Conservation (phyloP, 2,888 invertebrate genomes). For the Autographa pulchrina region DNA sequence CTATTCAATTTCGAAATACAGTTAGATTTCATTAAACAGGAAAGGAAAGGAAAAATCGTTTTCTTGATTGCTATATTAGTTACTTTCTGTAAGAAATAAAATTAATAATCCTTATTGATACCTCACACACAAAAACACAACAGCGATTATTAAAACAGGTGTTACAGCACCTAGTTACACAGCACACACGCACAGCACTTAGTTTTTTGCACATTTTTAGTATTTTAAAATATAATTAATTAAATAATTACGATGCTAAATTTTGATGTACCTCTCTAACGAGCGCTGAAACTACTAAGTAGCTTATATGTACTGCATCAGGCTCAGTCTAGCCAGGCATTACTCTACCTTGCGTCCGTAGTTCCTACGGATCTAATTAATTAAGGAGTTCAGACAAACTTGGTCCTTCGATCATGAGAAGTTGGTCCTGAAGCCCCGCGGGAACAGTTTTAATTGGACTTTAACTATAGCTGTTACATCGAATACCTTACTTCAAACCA, state of each 20-base stretch:
- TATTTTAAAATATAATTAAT: too few relatives aligned
- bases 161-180: too few relatives aligned
- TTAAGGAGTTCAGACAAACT: not conserved
- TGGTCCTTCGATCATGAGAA: not conserved
- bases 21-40: not conserved
- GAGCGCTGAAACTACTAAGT: not conserved
- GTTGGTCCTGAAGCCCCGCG: not conserved
- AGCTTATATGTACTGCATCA: not conserved
- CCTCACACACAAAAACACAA: too few relatives aligned
- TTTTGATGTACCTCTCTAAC: not conserved
- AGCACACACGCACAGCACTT: too few relatives aligned
- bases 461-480: not conserved
- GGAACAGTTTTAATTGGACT: conserved; percentile 4
- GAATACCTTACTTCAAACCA: not conserved
- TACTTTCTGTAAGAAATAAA: too few relatives aligned
- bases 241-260: too few relatives aligned
- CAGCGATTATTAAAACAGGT: too few relatives aligned
- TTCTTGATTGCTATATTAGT: not conserved
- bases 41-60: not conserved
- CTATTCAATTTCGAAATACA: not conserved
- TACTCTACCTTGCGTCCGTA: not conserved
- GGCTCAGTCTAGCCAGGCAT: not conserved
- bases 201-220: too few relatives aligned
- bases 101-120: too few relatives aligned
- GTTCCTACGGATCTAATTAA: not conserved